phyloP scores from a whole-genome alignment of 35 echinoderm and acorn worm genomes.

The Heliocidaris tuberculata region DNA sequence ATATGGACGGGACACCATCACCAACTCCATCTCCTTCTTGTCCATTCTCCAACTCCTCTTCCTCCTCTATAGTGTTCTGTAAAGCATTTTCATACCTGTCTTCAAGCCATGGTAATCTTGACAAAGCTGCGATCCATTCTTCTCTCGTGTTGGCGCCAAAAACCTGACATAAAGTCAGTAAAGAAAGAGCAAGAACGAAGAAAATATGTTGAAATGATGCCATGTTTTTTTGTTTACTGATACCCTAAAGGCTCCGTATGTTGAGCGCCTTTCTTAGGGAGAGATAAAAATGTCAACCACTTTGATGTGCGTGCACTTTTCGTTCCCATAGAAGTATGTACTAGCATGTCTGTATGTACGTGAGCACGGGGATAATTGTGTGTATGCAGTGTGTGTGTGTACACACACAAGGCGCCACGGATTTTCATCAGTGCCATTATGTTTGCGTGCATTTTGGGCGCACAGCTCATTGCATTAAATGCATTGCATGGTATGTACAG shows the following conservation, averaged over 20 bases:
- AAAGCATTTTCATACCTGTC: neutral
- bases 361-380: too few relatives aligned
- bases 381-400: neutral
- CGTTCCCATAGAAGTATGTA: neutral
- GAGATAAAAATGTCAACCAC: neutral
- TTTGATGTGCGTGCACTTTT: slow-evolving; percentile 1
- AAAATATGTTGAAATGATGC: slow-evolving; percentile 19
- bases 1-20: neutral
- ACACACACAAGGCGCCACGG: neutral
- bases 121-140: slow-evolving; percentile 36
- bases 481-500: neutral
- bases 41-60: neutral
- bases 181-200: neutral
- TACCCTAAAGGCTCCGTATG: neutral
- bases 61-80: neutral
- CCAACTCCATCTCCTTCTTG: neutral
- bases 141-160: slow-evolving; percentile 3
- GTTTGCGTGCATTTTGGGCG: neutral
- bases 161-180: neutral
- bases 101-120: slow-evolving; percentile 24
- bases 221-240: neutral
- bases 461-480: neutral
- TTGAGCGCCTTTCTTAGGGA: neutral
- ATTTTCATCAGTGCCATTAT: neutral
- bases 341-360: neutral